Percentiles rank a stretch among this genome's conserved stretches.
phyloP scores from a whole-genome alignment of 2,113 vertebrate genomes.

The Lipophrys pholis region DNA sequence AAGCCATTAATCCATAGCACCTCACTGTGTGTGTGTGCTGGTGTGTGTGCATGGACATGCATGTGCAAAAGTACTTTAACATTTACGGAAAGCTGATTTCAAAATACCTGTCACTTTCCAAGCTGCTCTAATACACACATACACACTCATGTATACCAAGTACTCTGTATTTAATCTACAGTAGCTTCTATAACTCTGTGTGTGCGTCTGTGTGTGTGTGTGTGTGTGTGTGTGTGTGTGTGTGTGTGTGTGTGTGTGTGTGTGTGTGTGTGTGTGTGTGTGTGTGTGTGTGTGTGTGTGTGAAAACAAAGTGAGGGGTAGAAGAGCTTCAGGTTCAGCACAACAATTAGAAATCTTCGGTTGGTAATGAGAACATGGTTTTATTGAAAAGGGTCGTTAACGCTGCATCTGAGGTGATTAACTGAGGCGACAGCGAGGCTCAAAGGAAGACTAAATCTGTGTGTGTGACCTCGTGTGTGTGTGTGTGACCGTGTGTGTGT shows the following conservation, averaged over 20 bases:
- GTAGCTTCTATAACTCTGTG: neutral
- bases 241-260: too few species aligned
- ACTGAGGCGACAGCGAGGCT: conserved; percentile 27
- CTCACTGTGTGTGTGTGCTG: conserved; percentile 36
- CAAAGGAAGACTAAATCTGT: conserved; percentile 13
- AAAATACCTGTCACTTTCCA: conserved; percentile 58
- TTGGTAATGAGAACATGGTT: conserved; percentile 52
- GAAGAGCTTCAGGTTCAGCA: conserved; percentile 9
- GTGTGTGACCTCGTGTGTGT: too few species aligned
- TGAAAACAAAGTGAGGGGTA: conserved; percentile 9
- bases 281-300: too few species aligned
- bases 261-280: too few species aligned
- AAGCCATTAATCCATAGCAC: conserved; percentile 74
- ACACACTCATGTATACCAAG: conserved; percentile 18
- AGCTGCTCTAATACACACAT: conserved; percentile 37
- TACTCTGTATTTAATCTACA: conserved; percentile 25
- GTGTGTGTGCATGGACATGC: neutral
- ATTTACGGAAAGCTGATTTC: conserved; percentile 58
- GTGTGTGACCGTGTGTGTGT: conserved; percentile 4
- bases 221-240: too few species aligned
- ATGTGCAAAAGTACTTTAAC: neutral
- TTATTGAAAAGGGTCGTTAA: conserved; percentile 67
- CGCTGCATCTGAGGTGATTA: conserved; percentile 53
- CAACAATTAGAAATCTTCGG: conserved; percentile 50
- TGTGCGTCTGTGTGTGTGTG: neutral